Percentiles rank a stretch among this genome's conserved stretches.
phyloP scores from a whole-genome alignment of 1,140 invertebrate species.

The Campoletis sonorensis region DNA sequence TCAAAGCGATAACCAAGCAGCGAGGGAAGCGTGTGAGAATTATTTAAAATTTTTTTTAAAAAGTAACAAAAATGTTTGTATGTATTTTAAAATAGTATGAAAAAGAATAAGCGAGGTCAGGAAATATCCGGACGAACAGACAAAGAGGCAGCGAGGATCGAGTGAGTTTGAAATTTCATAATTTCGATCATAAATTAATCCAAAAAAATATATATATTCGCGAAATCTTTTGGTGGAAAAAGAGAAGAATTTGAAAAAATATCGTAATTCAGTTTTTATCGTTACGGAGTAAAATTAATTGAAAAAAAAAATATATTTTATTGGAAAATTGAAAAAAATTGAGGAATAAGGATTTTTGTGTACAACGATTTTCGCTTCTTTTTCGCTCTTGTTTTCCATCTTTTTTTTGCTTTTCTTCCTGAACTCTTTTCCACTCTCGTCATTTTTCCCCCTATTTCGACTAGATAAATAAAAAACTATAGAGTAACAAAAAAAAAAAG shows the following conservation, averaged over 20 bases:
- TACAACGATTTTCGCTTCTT: slow-evolving; percentile 16
- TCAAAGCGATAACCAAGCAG: slow-evolving; percentile 45
- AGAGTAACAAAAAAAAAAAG: slow-evolving; percentile 36
- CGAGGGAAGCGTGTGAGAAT: slow-evolving; percentile 35
- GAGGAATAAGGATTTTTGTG: not conserved
- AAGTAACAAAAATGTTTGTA: not conserved
- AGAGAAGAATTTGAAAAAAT: not conserved
- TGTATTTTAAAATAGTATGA: not conserved
- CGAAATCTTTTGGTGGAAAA: too few relatives aligned
- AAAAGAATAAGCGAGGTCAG: slow-evolving; percentile 30
- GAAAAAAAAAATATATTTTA: too few relatives aligned
- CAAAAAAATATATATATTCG: too few relatives aligned
- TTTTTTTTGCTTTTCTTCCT: not conserved
- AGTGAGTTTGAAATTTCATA: too few relatives aligned
- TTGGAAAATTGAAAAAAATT: slow-evolving; percentile 22
- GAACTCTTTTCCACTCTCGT: not conserved
- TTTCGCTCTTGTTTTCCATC: not conserved
- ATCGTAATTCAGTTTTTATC: slow-evolving; percentile 20
- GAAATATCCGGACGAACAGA: not conserved
- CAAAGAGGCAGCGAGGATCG: not conserved
- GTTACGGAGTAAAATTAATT: too few relatives aligned
- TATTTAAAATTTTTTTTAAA: too few relatives aligned
- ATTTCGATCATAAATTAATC: too few relatives aligned
- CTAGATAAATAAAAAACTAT: slow-evolving; percentile 6
- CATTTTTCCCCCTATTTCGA: not conserved